Conservation (phyloP, 30 jellyfish, hydroid and myxozoan species). For the Aurelia aurita region DNA sequence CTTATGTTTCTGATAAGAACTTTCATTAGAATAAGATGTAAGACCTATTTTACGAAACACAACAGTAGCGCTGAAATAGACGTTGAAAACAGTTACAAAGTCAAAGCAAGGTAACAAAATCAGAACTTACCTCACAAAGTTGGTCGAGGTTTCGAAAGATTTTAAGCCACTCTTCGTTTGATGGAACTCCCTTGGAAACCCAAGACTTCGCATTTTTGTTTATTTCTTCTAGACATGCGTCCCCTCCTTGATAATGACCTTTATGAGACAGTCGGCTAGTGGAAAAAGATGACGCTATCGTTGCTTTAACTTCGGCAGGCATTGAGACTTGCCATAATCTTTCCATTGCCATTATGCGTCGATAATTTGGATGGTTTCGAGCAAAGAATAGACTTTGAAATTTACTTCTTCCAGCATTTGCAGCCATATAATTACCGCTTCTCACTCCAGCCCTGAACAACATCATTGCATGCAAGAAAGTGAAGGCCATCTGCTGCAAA, state of each 20-base stretch:
- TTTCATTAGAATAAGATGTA: no score
- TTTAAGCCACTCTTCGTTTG: conserved; percentile 27
- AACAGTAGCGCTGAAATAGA: no score
- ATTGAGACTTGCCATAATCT: no score
- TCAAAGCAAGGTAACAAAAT: no score
- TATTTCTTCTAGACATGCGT: conserved; percentile 18
- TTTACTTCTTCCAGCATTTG: not conserved
- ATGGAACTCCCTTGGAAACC: conserved; percentile 10
- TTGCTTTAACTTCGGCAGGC: no score
- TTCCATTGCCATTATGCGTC: no score
- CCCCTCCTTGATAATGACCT: conserved; percentile 36
- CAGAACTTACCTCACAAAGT: conserved; percentile 8
- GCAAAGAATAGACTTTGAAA: no score
- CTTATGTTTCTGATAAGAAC: no score
- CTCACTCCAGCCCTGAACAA: not conserved
- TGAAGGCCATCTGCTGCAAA: conserved; percentile 5
- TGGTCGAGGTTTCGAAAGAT: conserved; percentile 18
- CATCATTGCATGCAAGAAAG: conserved; percentile 9
- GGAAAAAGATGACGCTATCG: not conserved
- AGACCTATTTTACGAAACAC: no score
- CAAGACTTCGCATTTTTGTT: conserved; percentile 14
- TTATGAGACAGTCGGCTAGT: no score
- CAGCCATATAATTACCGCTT: not conserved
- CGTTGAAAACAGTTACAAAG: no score
- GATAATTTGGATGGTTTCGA: no score